Base-by-base conservation (phyloP, 2,113 vertebrate genomes). In the Scomber japonicus region DNA sequence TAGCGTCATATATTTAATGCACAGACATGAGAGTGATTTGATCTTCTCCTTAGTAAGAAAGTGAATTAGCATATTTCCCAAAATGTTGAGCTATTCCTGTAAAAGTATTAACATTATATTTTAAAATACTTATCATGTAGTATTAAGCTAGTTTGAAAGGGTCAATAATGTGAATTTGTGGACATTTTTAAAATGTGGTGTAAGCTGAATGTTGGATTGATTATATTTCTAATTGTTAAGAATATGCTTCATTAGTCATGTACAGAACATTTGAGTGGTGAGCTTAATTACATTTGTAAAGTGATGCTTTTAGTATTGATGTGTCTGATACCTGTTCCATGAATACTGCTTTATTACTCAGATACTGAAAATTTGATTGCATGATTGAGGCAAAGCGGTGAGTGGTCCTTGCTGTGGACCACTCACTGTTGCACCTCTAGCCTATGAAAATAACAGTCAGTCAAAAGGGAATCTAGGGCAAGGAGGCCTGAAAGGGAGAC, bases 401-500 rank as follows among this genome's bases (percentile, higher is more conserved):
- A 21, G 21, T 46, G 53, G 21, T 21, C 21, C 21, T 30, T 12
- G 63, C 49, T 50, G 62, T 68, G 77, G 35, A 76, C 48, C 72
- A 68, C 86, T 87, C 85, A 78, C 70, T 83, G 80, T 65, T 85
- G 86, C 81, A 89, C 90, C 89, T 93, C 85, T 87, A 81, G 87
- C 82, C 86, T 85, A n/a, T 80, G 77, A 88, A 81, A 79, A 81
- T 65, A 90, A 77, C 79, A 86, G 80, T 87, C 80, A 82, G 83
- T 92, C 85, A 87, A 86, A 91, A 68, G 73, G 65, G 81, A 92
- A 93, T 90, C 85, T 91, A 85, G 91, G 90, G 85, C 91, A 89
- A 77, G 88, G 71, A 84, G 88, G 90, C 88, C 88, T 92, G 90
- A 93, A 93, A 94, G 85, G 81, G 82, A 92, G 86, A 92, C 82